Percentiles rank a stretch among this genome's conserved stretches.
Evolutionary conservation across 2,888 invertebrate genomes (phyloP).

Genomic region (Pristionchus arcanus): DNA sequence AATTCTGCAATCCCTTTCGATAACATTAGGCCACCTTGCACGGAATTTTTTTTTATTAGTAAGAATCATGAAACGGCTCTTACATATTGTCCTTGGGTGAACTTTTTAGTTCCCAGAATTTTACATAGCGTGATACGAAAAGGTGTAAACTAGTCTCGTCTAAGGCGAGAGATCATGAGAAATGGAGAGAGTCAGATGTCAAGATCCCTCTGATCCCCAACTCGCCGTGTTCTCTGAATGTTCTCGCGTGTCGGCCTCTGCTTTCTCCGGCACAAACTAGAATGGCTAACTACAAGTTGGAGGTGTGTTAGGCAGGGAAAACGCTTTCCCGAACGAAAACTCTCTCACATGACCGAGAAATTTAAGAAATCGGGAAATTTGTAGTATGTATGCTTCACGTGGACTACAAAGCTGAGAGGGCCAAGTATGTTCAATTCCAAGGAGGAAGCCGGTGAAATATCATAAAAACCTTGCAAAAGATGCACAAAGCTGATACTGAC

Average conservation of each 20-base stretch:
- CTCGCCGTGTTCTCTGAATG: conserved; percentile 14
- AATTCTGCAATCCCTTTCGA: too few species aligned
- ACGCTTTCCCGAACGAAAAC: too few species aligned
- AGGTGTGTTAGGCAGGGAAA: not conserved
- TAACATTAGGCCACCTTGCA: too few species aligned
- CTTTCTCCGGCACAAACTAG: not conserved
- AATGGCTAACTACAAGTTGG: not conserved
- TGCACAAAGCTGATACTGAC: too few species aligned
- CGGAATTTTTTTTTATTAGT: too few species aligned
- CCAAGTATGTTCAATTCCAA: not conserved
- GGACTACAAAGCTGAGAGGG: not conserved
- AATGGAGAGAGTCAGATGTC: not conserved
- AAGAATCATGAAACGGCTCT: too few species aligned
- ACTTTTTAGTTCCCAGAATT: too few species aligned
- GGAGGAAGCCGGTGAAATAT: too few species aligned
- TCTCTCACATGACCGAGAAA: not conserved
- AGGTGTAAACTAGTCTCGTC: too few species aligned
- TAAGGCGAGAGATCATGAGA: not conserved
- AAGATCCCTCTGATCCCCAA: not conserved
- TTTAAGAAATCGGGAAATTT: not conserved
- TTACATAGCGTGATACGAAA: too few species aligned
- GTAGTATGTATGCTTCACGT: not conserved
- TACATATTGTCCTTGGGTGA: too few species aligned
- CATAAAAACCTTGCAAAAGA: too few species aligned
- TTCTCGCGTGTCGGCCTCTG: not conserved